These are phyloP conservation scores for Microplitis deprimator DNA, from an alignment of 2,888 invertebrate genomes.

Conservation along the genomic window DNA sequence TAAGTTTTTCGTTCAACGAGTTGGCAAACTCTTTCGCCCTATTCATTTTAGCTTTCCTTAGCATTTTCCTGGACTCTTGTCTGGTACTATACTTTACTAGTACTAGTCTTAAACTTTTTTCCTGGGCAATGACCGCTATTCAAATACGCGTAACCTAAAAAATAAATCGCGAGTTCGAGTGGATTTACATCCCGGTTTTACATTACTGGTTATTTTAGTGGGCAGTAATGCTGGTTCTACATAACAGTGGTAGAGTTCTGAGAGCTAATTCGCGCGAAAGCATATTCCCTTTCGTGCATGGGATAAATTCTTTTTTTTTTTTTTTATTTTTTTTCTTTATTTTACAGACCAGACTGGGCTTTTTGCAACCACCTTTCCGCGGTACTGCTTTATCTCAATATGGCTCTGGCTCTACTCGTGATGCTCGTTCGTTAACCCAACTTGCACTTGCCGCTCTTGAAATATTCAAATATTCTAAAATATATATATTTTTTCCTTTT, in stretches of 20 bases:
- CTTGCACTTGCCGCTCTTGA: neutral
- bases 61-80: slow-evolving; percentile 14
- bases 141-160: slow-evolving; percentile 6
- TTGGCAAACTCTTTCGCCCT: slow-evolving; percentile 65
- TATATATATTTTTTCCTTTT: neutral
- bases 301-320: neutral
- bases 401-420: neutral
- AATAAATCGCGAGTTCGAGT: slow-evolving; percentile 18
- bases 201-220: neutral
- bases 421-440: neutral
- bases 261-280: slow-evolving; percentile 38
- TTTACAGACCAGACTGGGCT: neutral
- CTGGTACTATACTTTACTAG: slow-evolving; percentile 42
- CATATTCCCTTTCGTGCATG: slow-evolving; percentile 16
- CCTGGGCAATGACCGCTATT: slow-evolving; percentile 28
- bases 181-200: neutral
- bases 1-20: slow-evolving; percentile 62
- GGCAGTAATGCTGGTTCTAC: no score
- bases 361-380: slow-evolving; percentile 21
- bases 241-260: neutral
- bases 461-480: neutral
- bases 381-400: slow-evolving; percentile 13
- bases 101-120: neutral
- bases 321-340: neutral
- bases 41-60: slow-evolving; percentile 8